Evolutionary conservation across 2,113 vertebrate species (phyloP), one percentile per base, ranked within the genome.

Genomic region (Tupaia tana): DNA sequence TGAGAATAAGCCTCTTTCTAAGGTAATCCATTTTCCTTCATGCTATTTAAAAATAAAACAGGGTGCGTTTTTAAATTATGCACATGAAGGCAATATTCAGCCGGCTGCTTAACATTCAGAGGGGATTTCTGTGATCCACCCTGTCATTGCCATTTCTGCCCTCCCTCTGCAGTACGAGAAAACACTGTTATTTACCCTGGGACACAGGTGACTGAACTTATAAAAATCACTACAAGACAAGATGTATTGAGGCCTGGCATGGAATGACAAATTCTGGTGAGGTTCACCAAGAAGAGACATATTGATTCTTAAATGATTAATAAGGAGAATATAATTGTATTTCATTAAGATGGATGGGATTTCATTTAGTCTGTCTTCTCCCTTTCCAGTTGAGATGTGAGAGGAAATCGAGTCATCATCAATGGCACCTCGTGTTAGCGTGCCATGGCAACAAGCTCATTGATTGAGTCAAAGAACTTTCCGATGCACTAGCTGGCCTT

Each of bases 261-360:
- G 96, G 98, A 99, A 99, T 99, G 99, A 99, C 99, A 99, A 99
- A 99, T 99, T 99, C 99, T 98, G 99, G 98, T 97, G 96, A 99
- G 99, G 99, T 99, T 99, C 98, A 99, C 99, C 98, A 98, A 99
- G 99, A 99, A 99, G 99, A 99, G 99, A 99, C 99, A 99, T 99
- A 99, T 99, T 99, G 99, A 99, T 99, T 99, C 99, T 99, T 99
- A 99, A 99, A 99, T 99, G 99, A 99, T 99, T 99, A 99, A 99
- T 99, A 99, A 99, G 99, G 99, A 99, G 99, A 99, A 99, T 99
- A 99, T 99, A 99, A 99, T 99, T 99, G 99, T 99, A 99, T 99
- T 99, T 99, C 99, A 99, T 99, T 99, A 99, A 99, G 99, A 99
- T 99, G 99, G 99, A 99, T 99, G 99, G 99, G 99, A 99, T 99